Base-by-base conservation (phyloP, 2,797 vertebrate species). In the Microtus obscurus region DNA sequence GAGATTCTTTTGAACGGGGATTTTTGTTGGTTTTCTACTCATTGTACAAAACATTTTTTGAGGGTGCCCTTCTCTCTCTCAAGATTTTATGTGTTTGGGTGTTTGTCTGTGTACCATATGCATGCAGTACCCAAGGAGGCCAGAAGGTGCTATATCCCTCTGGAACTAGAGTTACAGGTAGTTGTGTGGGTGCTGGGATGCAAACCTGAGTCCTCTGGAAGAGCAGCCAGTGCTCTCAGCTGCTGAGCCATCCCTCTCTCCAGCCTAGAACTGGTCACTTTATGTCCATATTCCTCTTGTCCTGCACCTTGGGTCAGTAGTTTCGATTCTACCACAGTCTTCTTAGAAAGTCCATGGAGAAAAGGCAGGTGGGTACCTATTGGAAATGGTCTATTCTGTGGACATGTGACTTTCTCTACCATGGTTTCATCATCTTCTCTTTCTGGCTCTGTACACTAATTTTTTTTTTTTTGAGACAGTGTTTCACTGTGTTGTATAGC, bases 1-100 rank as follows among this genome's bases (percentile, higher is more conserved):
- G 11, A 37, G 83, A 94, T 90, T 77, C 80, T 71, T 92, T 71
- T 73, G 43, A 31, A 17, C 0, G 6, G 80, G 63, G 56, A 59
- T 74, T 96, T 93, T 87, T 85, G 73, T 87, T 93, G 14, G 1
- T 25, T 87, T 96, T 96, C 80, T 6, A 77, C 27, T 9, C 37
- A 31, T 31, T 69, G 34, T 78, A 5, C 79, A 48, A 87, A 71
- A 37, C 16, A 61, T 92, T 93, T 95, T 91, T 83, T 94, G 79
- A 25, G 74, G 29, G 16, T 53, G 77, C 29, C 8, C 63, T 31
- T 34, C 27, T 65, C 27, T 31, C 40, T 82, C 40, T 83, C 40
- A 80, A 81, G n/a, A 61, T 63, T 34, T 83, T 45, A 19, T 71
- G 23, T 53, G 34, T 71, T 53, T 53, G 34, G 21, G 45, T 87